Conservation (phyloP, 2,797 vertebrate genomes). For the Ptychobarbus kaznakovi region DNA sequence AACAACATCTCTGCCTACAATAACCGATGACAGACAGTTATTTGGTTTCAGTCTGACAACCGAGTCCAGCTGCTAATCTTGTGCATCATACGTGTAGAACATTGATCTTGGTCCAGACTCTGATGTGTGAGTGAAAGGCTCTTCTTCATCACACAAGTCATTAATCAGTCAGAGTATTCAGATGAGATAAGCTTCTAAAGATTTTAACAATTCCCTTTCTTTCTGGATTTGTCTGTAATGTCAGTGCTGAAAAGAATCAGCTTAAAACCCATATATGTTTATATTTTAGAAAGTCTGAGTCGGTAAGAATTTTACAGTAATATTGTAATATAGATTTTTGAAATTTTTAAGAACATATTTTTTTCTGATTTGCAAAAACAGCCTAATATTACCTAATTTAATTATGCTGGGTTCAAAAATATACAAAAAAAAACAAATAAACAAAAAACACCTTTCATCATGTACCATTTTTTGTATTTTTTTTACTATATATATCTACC, state of each 20-base stretch:
- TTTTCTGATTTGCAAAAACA: too few relatives aligned
- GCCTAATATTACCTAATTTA: too few relatives aligned
- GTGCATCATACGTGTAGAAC: background rate
- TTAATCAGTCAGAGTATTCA: constrained; percentile 10
- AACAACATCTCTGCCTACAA: constrained; percentile 13
- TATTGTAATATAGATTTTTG: too few relatives aligned
- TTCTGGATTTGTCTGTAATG: background rate
- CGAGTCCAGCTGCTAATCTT: background rate
- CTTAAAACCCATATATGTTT: background rate
- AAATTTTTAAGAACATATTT: too few relatives aligned
- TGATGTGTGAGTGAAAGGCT: background rate
- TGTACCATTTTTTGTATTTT: too few relatives aligned
- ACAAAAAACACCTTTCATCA: too few relatives aligned
- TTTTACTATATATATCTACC: too few relatives aligned
- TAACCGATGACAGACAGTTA: constrained; percentile 27
- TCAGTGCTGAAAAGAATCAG: background rate
- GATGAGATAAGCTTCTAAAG: background rate
- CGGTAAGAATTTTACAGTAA: too few relatives aligned
- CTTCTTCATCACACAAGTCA: constrained; percentile 16
- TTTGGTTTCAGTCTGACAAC: constrained; percentile 5
- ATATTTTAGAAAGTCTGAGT: background rate
- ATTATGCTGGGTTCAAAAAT: too few relatives aligned
- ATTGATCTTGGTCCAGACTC: background rate
- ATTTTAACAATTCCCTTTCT: background rate
- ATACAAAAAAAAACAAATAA: too few relatives aligned